Evolutionary conservation across 2,113 vertebrate species (phyloP).

Genomic region (Phrynosoma platyrhinos): DNA sequence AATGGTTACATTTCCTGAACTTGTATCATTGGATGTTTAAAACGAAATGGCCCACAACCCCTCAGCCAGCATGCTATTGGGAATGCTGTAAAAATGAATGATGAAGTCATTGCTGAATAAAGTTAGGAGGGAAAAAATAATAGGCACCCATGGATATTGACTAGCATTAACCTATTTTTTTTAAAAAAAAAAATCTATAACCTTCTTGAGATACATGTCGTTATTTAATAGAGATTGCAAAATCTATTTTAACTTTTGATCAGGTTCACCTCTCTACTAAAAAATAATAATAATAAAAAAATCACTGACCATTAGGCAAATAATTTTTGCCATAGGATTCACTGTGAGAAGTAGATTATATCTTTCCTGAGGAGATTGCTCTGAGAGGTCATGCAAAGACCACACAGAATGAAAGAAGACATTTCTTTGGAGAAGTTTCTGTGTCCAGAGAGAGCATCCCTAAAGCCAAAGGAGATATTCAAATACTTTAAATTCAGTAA

Average conservation of each 20-base stretch:
- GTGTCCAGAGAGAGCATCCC: not conserved
- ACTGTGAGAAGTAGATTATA: constrained; percentile 14
- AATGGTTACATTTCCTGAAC: no score
- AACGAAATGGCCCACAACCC: no score
- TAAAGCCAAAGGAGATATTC: constrained; percentile 34
- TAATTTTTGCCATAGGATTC: not conserved
- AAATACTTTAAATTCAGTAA: constrained; percentile 40
- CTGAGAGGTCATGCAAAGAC: constrained; percentile 30
- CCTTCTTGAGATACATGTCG: constrained; percentile 28
- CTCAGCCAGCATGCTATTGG: no score
- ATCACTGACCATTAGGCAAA: constrained; percentile 17
- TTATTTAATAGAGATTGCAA: constrained; percentile 33
- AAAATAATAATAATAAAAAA: constrained; percentile 5
- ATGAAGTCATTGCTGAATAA: constrained; percentile 27
- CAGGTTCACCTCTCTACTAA: constrained; percentile 23
- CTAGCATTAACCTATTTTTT: constrained; percentile 9
- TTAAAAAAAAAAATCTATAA: not conserved
- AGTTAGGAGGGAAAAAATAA: not conserved
- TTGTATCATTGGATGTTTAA: no score
- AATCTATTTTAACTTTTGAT: constrained; percentile 29
- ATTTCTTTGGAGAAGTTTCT: constrained; percentile 18
- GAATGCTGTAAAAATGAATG: constrained; percentile 16
- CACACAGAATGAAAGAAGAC: constrained; percentile 16
- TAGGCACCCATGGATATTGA: accelerated
- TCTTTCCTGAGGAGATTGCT: constrained; percentile 41